Percentiles rank a stretch among this genome's conserved stretches.
phyloP scores from a whole-genome alignment of 2,888 invertebrate genomes.

The Anoplius nigerrimus region DNA sequence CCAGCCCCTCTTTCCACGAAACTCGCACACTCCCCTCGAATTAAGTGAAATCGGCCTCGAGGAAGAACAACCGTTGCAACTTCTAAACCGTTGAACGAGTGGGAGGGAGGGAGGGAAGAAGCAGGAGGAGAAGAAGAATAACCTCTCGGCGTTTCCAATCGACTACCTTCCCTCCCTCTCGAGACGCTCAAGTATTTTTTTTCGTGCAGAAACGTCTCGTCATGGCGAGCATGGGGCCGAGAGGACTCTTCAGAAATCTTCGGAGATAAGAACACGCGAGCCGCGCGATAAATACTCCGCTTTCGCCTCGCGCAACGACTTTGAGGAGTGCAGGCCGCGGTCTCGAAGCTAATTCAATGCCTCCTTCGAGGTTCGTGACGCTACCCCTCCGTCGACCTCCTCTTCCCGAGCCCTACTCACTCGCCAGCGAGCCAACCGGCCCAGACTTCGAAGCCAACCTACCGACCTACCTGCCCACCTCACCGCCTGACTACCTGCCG shows the following conservation, averaged over 20 bases:
- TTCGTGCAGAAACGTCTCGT: slow-evolving; percentile 56
- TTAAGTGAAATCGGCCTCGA: slow-evolving; percentile 58
- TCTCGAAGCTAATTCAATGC: background rate
- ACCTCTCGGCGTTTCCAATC: slow-evolving; percentile 60
- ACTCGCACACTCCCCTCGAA: slow-evolving; percentile 57
- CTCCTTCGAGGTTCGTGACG: background rate
- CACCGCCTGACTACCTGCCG: too few species aligned
- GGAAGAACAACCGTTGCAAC: slow-evolving; percentile 43
- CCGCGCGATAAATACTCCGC: background rate
- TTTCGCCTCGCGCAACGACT: background rate
- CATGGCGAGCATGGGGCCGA: slow-evolving; percentile 20
- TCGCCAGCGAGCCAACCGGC: too few species aligned
- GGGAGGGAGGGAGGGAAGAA: background rate
- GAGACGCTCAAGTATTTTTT: slow-evolving; percentile 47
- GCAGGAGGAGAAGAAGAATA: slow-evolving; percentile 30
- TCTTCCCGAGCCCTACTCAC: too few species aligned
- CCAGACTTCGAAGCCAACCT: background rate
- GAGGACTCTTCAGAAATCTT: background rate
- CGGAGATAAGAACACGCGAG: background rate
- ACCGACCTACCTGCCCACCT: background rate
- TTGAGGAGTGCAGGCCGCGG: background rate
- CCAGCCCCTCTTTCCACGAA: slow-evolving; percentile 48
- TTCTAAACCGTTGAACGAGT: background rate
- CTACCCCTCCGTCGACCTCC: too few species aligned
- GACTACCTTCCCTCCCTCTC: slow-evolving; percentile 50